These are phyloP conservation scores for Sitophilus oryzae DNA, from an alignment of 1,140 invertebrate genomes.

Conservation along the genomic window DNA sequence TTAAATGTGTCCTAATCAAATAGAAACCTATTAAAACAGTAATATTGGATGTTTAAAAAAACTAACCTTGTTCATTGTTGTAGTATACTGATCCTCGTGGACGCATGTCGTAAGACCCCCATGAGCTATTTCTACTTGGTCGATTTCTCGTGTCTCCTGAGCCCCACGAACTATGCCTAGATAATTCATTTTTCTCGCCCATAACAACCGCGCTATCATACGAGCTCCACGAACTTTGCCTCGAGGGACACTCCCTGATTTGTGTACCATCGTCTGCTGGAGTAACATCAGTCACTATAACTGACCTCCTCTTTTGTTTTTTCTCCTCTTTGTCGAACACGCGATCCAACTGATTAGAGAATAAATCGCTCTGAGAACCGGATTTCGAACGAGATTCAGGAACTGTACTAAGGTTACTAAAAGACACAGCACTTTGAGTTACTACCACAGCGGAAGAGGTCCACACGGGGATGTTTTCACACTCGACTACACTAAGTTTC, in stretches of 20 bases:
- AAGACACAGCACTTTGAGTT: conserved; percentile 30
- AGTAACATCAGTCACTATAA: conserved; percentile 25
- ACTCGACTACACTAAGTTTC: conserved; percentile 47
- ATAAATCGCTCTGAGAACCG: conserved; percentile 52
- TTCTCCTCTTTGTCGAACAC: conserved; percentile 68
- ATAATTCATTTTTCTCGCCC: conserved; percentile 52
- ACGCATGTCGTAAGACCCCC: conserved; percentile 66
- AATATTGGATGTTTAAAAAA: background rate
- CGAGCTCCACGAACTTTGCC: conserved; percentile 75
- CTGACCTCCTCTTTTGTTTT: conserved; percentile 45
- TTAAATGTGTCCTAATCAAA: no score
- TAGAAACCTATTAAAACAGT: no score
- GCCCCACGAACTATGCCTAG: conserved; percentile 79
- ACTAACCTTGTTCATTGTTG: conserved; percentile 33
- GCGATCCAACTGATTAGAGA: conserved; percentile 64
- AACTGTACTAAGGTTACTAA: conserved; percentile 31
- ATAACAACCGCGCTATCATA: conserved; percentile 69
- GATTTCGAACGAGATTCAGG: conserved; percentile 34
- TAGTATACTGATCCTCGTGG: conserved; percentile 41
- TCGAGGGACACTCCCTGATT: conserved; percentile 48
- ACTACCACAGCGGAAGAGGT: conserved; percentile 35
- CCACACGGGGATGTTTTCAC: conserved; percentile 42
- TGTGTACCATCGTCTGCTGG: conserved; percentile 17
- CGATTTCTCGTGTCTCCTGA: conserved; percentile 60
- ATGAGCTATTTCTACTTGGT: conserved; percentile 66